Percentiles rank a stretch among this genome's conserved stretches.
These are phyloP conservation scores for Drosophila kuntzei DNA, from an alignment of 2,888 invertebrate genomes.

Conservation along the genomic window DNA sequence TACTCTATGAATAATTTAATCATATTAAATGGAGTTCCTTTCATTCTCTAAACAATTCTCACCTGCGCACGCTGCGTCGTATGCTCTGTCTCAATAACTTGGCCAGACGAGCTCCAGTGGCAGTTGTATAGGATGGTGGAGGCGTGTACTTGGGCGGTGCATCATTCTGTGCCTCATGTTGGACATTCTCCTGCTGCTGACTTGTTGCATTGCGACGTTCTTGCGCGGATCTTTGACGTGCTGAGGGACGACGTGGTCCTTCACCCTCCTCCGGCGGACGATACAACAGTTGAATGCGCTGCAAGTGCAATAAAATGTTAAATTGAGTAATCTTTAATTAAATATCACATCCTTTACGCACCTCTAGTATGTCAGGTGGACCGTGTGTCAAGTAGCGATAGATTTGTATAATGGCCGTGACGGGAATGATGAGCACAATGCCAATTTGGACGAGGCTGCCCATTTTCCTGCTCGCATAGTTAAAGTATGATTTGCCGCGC, in stretches of 20 bases:
- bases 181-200: constrained; percentile 45
- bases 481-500: constrained; percentile 91
- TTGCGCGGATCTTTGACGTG: constrained; percentile 52
- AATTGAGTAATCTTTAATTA: background rate
- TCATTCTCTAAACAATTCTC: constrained; percentile 4
- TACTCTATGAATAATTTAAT: background rate
- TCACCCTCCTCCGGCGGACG: constrained; percentile 88
- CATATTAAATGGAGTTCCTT: background rate
- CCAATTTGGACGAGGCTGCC: constrained; percentile 92
- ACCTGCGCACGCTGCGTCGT: constrained; percentile 91
- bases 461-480: constrained; percentile 91
- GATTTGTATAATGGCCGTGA: constrained; percentile 87
- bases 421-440: constrained; percentile 90
- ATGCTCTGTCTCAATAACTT: constrained; percentile 91
- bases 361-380: constrained; percentile 94
- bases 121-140: constrained; percentile 96
- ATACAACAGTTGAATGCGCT: constrained; percentile 94
- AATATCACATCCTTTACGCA: constrained; percentile 86
- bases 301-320: constrained; percentile 69
- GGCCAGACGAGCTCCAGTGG: constrained; percentile 93
- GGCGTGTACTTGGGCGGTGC: constrained; percentile 97
- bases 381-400: constrained; percentile 92
- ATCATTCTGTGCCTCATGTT: constrained; percentile 87
- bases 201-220: constrained; percentile 55
- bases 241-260: constrained; percentile 76